A percentile compares a stretch with the other conserved stretches of the same genome.
Evolutionary conservation across 2,888 invertebrate genomes (phyloP).

Genomic region (Lobophora halterata): DNA sequence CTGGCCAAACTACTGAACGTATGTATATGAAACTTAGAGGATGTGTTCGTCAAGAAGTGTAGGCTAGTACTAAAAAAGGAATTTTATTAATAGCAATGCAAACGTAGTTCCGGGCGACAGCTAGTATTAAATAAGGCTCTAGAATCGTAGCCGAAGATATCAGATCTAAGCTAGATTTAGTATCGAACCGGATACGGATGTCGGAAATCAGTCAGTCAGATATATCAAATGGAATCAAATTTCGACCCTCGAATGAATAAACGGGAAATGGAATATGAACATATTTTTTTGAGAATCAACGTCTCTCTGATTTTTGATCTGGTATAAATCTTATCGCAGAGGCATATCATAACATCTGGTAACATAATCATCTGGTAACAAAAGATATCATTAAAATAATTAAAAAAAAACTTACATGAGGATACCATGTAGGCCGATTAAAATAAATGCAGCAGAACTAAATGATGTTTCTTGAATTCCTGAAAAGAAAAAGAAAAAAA

Average conservation of each 20-base stretch:
- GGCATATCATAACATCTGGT: too few species aligned
- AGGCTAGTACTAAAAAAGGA: too few species aligned
- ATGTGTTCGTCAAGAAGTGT: too few species aligned
- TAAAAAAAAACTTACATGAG: conserved; percentile 76
- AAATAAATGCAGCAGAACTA: conserved; percentile 58
- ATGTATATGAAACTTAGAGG: too few species aligned
- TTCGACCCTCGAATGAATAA: conserved; percentile 20
- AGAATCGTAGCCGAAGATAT: conserved; percentile 14
- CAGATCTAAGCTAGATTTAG: conserved; percentile 30
- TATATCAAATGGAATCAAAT: conserved; percentile 49
- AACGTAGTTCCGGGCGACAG: background rate
- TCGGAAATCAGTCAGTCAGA: conserved; percentile 33
- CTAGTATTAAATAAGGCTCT: conserved; percentile 3
- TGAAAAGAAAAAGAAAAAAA: conserved; percentile 64
- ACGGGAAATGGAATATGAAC: conserved; percentile 1
- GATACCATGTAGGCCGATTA: conserved; percentile 77
- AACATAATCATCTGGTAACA: too few species aligned
- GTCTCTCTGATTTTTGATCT: too few species aligned
- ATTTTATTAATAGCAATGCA: too few species aligned
- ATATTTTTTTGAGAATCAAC: too few species aligned
- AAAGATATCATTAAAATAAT: conserved; percentile 48
- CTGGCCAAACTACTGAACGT: too few species aligned
- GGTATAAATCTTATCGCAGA: too few species aligned
- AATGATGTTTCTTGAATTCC: conserved; percentile 50
- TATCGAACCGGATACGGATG: conserved; percentile 19